phyloP scores from a whole-genome alignment of 2,797 vertebrate species.

The Cetoscarus ocellatus region DNA sequence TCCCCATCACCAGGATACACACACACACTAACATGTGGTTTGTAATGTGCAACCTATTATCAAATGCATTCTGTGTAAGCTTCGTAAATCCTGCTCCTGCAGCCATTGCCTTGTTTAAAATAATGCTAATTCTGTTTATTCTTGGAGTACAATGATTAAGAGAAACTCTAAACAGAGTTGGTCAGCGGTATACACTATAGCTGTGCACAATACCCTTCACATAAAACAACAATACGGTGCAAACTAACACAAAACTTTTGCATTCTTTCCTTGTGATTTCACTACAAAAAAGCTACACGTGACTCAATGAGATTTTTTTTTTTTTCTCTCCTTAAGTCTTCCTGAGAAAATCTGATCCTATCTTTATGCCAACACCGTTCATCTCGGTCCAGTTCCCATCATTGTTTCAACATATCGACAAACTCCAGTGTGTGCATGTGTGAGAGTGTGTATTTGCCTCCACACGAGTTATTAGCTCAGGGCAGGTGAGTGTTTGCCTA shows the following conservation, averaged over 20 bases:
- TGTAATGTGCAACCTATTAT: conserved; percentile 26
- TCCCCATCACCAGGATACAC: too few relatives aligned
- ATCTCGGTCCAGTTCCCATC: conserved; percentile 30
- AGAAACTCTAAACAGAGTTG: conserved; percentile 19
- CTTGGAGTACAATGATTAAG: conserved; percentile 16
- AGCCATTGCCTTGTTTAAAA: conserved; percentile 27
- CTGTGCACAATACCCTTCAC: background rate
- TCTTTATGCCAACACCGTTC: conserved; percentile 6
- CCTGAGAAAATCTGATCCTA: conserved; percentile 1
- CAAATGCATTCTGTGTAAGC: conserved; percentile 13
- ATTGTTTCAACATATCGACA: conserved; percentile 49
- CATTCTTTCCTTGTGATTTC: conserved; percentile 12
- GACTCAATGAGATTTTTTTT: background rate
- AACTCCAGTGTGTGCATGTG: conserved; percentile 40
- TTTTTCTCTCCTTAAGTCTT: background rate
- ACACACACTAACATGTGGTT: conserved; percentile 9
- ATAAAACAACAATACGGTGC: conserved; percentile 1
- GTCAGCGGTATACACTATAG: conserved; percentile 1
- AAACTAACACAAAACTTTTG: background rate
- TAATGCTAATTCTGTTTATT: conserved; percentile 40
- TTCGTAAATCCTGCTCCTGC: conserved; percentile 16
- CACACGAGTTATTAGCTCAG: conserved; percentile 71
- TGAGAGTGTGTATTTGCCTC: conserved; percentile 42
- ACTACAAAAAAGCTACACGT: background rate
- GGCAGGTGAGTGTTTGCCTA: conserved; percentile 83